These are phyloP conservation scores for Macrotrachela quadricornifera DNA, from an alignment of 1,140 invertebrate species.

Conservation along the genomic window DNA sequence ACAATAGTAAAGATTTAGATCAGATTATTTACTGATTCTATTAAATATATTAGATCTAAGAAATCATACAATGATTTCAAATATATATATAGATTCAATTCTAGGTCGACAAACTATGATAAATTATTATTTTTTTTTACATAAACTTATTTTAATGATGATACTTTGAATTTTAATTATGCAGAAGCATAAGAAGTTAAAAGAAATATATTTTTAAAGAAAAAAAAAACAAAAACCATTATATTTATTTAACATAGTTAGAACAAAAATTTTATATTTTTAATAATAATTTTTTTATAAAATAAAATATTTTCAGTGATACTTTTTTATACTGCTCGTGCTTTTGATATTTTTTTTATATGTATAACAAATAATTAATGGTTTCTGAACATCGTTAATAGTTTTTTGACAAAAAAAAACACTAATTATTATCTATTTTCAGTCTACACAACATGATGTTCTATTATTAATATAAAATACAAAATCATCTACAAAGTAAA, in stretches of 20 bases:
- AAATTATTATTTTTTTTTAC: conserved; percentile 72
- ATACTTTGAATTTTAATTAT: conserved; percentile 90
- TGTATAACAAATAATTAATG: conserved; percentile 45
- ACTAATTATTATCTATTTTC: no score
- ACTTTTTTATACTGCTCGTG: conserved; percentile 71
- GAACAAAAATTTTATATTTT: conserved; percentile 72
- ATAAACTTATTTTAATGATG: conserved; percentile 53
- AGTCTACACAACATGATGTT: neutral
- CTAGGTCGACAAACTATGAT: conserved; percentile 84
- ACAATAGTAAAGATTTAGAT: no score
- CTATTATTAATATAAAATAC: conserved; percentile 34
- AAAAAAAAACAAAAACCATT: conserved; percentile 56
- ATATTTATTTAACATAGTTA: conserved; percentile 64
- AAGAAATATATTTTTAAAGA: conserved; percentile 66
- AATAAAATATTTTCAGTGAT: conserved; percentile 48
- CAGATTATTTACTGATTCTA: no score
- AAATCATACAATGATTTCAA: no score
- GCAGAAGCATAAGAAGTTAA: conserved; percentile 76
- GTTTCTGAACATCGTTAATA: conserved; percentile 43
- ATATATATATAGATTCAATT: conserved; percentile 37
- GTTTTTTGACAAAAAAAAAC: no score
- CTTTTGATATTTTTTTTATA: conserved; percentile 40
- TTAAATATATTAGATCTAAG: no score
- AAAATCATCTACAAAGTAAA: conserved; percentile 45
- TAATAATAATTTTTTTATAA: conserved; percentile 47